A percentile compares a stretch with the other conserved stretches of the same genome.
Conservation (phyloP, 2,888 invertebrate genomes). For the Lathronympha strigana region DNA sequence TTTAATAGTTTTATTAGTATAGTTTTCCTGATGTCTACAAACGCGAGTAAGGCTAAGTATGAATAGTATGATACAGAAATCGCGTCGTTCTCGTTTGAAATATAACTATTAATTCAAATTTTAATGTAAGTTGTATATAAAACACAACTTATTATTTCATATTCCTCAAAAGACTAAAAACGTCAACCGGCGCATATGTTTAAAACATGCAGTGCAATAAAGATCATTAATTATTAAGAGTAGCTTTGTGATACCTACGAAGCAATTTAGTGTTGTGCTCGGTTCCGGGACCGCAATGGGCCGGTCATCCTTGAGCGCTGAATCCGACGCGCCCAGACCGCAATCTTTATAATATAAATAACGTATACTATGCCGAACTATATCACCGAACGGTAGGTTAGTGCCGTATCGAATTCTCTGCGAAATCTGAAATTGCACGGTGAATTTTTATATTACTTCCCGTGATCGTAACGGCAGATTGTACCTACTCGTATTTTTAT, state of each 20-base stretch:
- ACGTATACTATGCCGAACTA: slow-evolving; percentile 34
- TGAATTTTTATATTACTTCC: slow-evolving; percentile 20
- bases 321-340: slow-evolving; percentile 42
- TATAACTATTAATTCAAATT: background rate
- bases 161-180: slow-evolving; percentile 18
- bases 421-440: slow-evolving; percentile 35
- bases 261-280: slow-evolving; percentile 35
- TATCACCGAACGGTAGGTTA: slow-evolving; percentile 41
- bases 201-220: slow-evolving; percentile 34
- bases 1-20: too few relatives aligned
- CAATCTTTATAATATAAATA: slow-evolving; percentile 28
- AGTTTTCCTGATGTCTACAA: too few relatives aligned
- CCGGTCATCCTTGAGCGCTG: slow-evolving; percentile 42
- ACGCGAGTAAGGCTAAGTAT: too few relatives aligned
- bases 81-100: too few relatives aligned
- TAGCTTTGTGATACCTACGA: slow-evolving; percentile 34
- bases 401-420: slow-evolving; percentile 39
- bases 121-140: slow-evolving; percentile 1
- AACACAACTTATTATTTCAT: background rate
- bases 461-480: slow-evolving; percentile 18
- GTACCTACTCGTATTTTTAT: slow-evolving; percentile 6
- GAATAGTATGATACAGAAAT: too few relatives aligned
- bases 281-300: slow-evolving; percentile 42
- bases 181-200: slow-evolving; percentile 25
- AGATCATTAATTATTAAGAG: slow-evolving; percentile 43